These are phyloP conservation scores for Anthopleura sola DNA, from an alignment of 64 coral and sea anemone species.

Conservation along the genomic window DNA sequence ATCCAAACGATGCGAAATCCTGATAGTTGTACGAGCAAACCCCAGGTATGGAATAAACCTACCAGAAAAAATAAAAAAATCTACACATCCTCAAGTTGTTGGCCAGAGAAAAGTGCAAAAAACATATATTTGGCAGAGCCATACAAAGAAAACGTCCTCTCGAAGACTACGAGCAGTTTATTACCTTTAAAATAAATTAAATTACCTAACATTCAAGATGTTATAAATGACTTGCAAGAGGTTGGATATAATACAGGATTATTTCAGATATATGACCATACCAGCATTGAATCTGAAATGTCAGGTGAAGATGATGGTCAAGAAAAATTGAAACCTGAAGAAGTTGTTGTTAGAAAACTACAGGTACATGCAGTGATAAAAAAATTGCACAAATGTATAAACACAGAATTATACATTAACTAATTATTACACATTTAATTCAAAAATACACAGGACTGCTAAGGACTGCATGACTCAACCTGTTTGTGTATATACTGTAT, in stretches of 20 bases:
- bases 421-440: too few species aligned
- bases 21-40: neutral
- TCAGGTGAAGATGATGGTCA: neutral
- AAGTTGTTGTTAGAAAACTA: neutral
- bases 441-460: too few species aligned
- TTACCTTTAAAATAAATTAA: neutral
- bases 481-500: too few species aligned
- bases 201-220: neutral
- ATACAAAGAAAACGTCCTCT: neutral
- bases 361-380: too few species aligned
- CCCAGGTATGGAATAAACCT: neutral
- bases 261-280: neutral
- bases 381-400: too few species aligned
- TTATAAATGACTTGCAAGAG: neutral
- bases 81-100: neutral
- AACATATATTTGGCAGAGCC: neutral
- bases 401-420: too few species aligned
- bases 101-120: neutral
- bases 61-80: neutral
- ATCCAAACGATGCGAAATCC: neutral
- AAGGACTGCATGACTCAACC: too few species aligned
- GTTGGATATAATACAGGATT: neutral
- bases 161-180: neutral
- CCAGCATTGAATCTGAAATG: neutral
- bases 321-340: slow-evolving; percentile 4